Evolutionary conservation across 2,888 invertebrate species (phyloP), one percentile per base, ranked within the genome.

Genomic region (Argyresthia goedartella): DNA sequence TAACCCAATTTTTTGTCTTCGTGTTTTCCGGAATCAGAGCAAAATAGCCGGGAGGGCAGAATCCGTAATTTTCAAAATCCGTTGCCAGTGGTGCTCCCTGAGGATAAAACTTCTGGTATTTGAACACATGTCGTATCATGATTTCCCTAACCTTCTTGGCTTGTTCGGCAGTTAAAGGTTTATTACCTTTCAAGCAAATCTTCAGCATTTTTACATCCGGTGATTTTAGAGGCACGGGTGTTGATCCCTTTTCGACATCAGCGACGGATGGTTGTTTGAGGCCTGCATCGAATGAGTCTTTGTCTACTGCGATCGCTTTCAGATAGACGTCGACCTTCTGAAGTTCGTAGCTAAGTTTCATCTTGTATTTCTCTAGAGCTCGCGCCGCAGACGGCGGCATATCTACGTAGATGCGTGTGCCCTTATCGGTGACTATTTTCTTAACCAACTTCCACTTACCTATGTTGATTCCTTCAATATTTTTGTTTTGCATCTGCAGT

Each of bases 371-470:
- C 52, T 80, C 80, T 2, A 86, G 63, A 1, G 74, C 74, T 10
- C 77, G 73, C 1, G 81, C 79, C 0, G 78, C 70, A 0, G 81
- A 71, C 10, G 81, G 79, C 0, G 81, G 82, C 70, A 86, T 80
- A 49, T 86, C 85, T 0, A 84, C 78, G 55, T 84, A 86, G 4
- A 86, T 52, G 11, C 84, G 63, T 8, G 77, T 84, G 1, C 85
- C 85, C 50, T 77, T 81, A 0, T 51, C 51, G 0, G 67, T 79
- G 3, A 79, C 63, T 8, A 84, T 67, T 54, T 76, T 76, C 59
- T 79, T 82, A 0, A 85, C 80, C 13, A 75, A 66, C 58, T 84
- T 84, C 85, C 85, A 86, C 67, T 73, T 78, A 64, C 66, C 63
- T 59, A 85, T 64, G 54, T 77, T 67, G 52, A 78, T 62, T 25